Evolutionary conservation across 2,113 vertebrate genomes (phyloP).

Genomic region (Semicossyphus pulcher): DNA sequence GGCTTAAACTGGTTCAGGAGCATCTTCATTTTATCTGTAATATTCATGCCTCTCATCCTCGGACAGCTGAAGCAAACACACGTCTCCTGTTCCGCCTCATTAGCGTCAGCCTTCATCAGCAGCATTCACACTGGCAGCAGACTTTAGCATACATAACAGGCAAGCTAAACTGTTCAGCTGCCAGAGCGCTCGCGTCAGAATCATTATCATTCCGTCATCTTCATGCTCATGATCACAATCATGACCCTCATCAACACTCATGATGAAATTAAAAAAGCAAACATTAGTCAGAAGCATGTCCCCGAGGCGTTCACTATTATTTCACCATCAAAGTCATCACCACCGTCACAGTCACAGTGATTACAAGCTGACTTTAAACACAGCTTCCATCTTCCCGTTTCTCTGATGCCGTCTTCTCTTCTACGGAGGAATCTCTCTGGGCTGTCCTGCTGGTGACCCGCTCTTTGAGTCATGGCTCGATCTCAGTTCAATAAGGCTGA

Average conservation of each 20-base stretch:
- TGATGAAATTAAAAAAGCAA: neutral
- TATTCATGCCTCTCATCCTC: neutral
- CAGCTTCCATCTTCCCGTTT: too few species aligned
- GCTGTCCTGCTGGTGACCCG: neutral
- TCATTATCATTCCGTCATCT: neutral
- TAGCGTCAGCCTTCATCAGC: slow-evolving; percentile 25
- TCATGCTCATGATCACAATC: neutral
- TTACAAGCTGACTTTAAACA: too few species aligned
- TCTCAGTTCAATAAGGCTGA: slow-evolving; percentile 12
- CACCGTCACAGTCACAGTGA: too few species aligned
- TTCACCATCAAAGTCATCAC: too few species aligned
- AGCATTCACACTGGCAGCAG: slow-evolving; percentile 2
- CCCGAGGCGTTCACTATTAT: too few species aligned
- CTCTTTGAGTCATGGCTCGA: neutral
- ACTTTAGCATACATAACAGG: neutral
- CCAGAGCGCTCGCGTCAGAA: neutral
- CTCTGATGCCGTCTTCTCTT: too few species aligned
- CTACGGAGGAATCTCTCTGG: neutral
- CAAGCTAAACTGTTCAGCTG: neutral
- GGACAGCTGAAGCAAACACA: slow-evolving; percentile 2
- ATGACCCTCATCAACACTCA: neutral
- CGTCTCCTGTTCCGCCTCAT: slow-evolving; percentile 17
- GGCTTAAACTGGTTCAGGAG: neutral
- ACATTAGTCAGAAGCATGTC: too few species aligned
- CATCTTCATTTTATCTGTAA: neutral